Evolutionary conservation across 2,888 invertebrate species (phyloP).

Genomic region (Patella pellucida): DNA sequence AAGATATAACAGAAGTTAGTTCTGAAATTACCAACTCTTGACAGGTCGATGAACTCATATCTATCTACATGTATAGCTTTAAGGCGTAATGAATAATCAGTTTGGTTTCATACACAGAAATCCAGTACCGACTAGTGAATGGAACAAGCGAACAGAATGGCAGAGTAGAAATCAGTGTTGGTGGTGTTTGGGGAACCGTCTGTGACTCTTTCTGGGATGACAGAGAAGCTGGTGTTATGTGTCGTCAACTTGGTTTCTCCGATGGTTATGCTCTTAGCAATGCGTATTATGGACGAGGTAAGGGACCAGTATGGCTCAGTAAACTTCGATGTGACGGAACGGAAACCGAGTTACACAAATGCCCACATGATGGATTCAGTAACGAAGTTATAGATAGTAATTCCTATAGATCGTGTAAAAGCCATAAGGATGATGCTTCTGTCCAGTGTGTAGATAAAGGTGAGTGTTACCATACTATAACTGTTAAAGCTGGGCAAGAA

Average conservation of each 20-base stretch:
- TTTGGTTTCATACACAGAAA: slow-evolving; percentile 38
- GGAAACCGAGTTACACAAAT: slow-evolving; percentile 51
- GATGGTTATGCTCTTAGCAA: slow-evolving; percentile 50
- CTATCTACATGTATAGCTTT: too few relatives aligned
- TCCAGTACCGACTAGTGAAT: slow-evolving; percentile 51
- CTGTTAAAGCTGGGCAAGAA: too few relatives aligned
- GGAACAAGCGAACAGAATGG: slow-evolving; percentile 40
- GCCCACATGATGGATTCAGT: slow-evolving; percentile 57
- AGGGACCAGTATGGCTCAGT: slow-evolving; percentile 65
- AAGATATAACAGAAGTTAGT: too few relatives aligned
- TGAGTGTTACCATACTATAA: slow-evolving; percentile 30
- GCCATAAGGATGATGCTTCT: slow-evolving; percentile 57
- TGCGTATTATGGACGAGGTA: slow-evolving; percentile 48
- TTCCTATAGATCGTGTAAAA: slow-evolving; percentile 40
- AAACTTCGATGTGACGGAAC: slow-evolving; percentile 54
- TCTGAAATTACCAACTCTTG: too few relatives aligned
- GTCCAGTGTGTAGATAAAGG: slow-evolving; percentile 57
- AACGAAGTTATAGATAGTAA: slow-evolving; percentile 40
- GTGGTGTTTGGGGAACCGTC: slow-evolving; percentile 80
- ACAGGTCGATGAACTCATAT: too few relatives aligned
- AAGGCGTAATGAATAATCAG: too few relatives aligned
- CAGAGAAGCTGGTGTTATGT: slow-evolving; percentile 77
- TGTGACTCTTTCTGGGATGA: slow-evolving; percentile 83
- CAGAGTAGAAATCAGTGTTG: slow-evolving; percentile 79
- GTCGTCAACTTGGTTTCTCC: slow-evolving; percentile 51